Evolutionary conservation across 1,140 invertebrate genomes (phyloP).

Genomic region (Neuroterus valhalla): DNA sequence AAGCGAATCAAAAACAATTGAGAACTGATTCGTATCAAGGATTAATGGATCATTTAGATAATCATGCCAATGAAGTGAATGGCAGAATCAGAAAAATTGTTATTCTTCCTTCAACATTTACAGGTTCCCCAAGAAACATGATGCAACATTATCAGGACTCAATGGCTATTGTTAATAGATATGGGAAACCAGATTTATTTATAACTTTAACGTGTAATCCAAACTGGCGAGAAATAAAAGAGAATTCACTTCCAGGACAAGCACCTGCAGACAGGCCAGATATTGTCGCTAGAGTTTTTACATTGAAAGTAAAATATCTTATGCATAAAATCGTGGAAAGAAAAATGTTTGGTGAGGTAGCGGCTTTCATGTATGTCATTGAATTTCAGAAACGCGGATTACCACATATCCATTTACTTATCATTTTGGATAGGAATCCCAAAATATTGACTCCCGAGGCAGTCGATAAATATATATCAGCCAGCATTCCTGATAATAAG

Average conservation of each 20-base stretch:
- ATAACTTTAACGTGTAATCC: slow-evolving; percentile 5
- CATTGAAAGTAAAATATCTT: slow-evolving; percentile 9
- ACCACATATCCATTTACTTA: too few relatives aligned
- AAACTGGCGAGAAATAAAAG: slow-evolving; percentile 70
- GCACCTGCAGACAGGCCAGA: slow-evolving; percentile 52
- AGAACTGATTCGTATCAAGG: too few relatives aligned
- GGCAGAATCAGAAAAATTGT: too few relatives aligned
- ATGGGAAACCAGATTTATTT: too few relatives aligned
- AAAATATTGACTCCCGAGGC: slow-evolving; percentile 57
- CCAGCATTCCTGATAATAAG: slow-evolving; percentile 68
- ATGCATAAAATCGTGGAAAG: not conserved
- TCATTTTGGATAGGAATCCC: slow-evolving; percentile 51
- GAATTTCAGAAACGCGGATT: slow-evolving; percentile 75
- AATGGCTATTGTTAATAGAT: too few relatives aligned
- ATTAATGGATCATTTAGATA: too few relatives aligned
- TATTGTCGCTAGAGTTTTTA: slow-evolving; percentile 47
- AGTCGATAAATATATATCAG: slow-evolving; percentile 65
- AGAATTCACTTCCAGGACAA: slow-evolving; percentile 44
- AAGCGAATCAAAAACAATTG: too few relatives aligned
- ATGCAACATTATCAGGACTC: too few relatives aligned
- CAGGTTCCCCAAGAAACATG: too few relatives aligned
- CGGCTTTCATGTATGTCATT: slow-evolving; percentile 65
- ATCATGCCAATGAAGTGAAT: too few relatives aligned
- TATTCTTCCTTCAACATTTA: too few relatives aligned
- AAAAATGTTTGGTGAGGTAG: slow-evolving; percentile 54